Percentiles rank a stretch among this genome's conserved stretches.
These are phyloP conservation scores for Ochlodes sylvanus DNA, from an alignment of 2,888 invertebrate species.

Conservation along the genomic window DNA sequence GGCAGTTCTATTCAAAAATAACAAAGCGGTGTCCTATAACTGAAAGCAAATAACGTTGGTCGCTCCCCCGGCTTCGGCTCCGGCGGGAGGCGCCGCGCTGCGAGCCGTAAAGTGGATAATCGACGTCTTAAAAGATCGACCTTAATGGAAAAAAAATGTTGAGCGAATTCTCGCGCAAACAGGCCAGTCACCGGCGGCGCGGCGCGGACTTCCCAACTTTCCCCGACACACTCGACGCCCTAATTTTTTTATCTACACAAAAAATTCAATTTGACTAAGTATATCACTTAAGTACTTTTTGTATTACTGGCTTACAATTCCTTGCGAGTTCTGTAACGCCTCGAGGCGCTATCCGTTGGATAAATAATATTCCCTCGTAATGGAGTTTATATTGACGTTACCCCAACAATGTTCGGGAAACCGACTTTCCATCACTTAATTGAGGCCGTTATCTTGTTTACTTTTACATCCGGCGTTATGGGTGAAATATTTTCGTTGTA, in stretches of 20 bases:
- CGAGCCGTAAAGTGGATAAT: slow-evolving; percentile 25
- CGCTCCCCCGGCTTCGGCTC: slow-evolving; percentile 3
- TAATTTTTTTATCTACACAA: slow-evolving; percentile 49
- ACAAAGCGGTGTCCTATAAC: slow-evolving; percentile 28
- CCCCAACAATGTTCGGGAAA: slow-evolving; percentile 15
- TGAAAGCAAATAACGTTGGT: slow-evolving; percentile 28
- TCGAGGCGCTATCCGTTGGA: slow-evolving; percentile 41
- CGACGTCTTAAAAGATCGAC: slow-evolving; percentile 35
- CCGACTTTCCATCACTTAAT: slow-evolving; percentile 23
- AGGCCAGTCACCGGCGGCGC: slow-evolving; percentile 15
- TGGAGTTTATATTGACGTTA: slow-evolving; percentile 33
- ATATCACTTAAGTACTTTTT: slow-evolving; percentile 57
- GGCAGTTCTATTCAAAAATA: slow-evolving; percentile 21
- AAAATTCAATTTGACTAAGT: slow-evolving; percentile 60
- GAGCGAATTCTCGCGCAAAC: slow-evolving; percentile 31
- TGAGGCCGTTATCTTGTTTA: slow-evolving; percentile 30
- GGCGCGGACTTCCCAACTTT: slow-evolving; percentile 26
- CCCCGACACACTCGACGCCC: slow-evolving; percentile 42
- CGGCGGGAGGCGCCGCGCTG: not conserved
- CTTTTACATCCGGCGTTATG: slow-evolving; percentile 11
- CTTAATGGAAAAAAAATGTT: slow-evolving; percentile 39
- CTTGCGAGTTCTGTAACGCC: slow-evolving; percentile 49
- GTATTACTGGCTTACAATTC: slow-evolving; percentile 59
- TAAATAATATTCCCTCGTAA: slow-evolving; percentile 50
- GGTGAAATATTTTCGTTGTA: not conserved